Evolutionary conservation across 1,140 invertebrate species (phyloP), one percentile per base, ranked within the genome.

Genomic region (Trypoxylus dichotomus): DNA sequence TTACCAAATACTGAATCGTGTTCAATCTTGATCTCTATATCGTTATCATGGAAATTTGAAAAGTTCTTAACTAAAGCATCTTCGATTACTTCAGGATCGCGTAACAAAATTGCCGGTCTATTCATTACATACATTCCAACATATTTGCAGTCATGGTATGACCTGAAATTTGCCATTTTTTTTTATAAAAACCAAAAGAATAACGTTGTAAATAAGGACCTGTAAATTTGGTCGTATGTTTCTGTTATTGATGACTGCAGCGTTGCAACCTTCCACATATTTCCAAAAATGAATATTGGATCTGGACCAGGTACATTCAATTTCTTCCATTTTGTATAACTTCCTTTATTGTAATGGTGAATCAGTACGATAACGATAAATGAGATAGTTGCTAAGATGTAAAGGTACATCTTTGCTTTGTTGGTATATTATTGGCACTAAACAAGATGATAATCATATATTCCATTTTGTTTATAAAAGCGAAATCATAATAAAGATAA

Each of bases 111-210:
- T 13, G 81, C 76, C 1, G 88, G 88, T 24, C 79, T 84, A 1
- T 80, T 78, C n/a, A 85, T 79, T 0, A 83, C 82, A 42, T 84
- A 89, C n/a, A 88, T 81, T 2, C 89, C 89, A 21, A 88, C 83
- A 78, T 86, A 82, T 6, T 79, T 82, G 58, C 87, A 85, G 10
- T 84, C 77, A n/a, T 83, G 79, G 47, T 84, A 87, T 0, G 83
- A 27, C 3, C 85, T 85, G 72, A 81, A 82, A 72, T 75, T 47
- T 29, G 74, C 25, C 63, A 37, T 71, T 42, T 73, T 13, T 60
- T 21, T 71, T 32, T 1, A 24, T 24, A 7, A 29, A 27, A 13
- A 6, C 24, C 7, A 41, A 6, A 74, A 41, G 7, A 27, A 68
- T 19, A 76, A 24, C 72, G 19, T 19, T 37, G 37, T 58, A 3